Conservation (phyloP, 2,888 invertebrate genomes). For the Pseudoips prasinana region DNA sequence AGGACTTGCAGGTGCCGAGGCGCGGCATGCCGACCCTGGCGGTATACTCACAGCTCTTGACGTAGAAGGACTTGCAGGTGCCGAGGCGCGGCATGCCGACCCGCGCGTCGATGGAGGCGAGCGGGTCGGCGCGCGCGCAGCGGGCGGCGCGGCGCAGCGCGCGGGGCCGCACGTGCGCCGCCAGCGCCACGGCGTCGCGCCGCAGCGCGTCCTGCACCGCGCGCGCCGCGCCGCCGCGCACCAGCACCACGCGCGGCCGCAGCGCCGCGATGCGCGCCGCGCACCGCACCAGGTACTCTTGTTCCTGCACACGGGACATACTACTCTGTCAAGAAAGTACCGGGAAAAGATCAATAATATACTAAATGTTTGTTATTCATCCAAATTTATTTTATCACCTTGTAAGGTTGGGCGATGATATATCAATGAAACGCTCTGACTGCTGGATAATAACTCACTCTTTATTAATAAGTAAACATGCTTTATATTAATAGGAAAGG, state of each 20-base stretch:
- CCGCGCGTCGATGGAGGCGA: conserved; percentile 93
- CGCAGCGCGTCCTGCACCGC: conserved; percentile 94
- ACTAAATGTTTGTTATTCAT: too few species aligned
- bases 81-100: conserved; percentile 92
- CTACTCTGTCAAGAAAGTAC: background rate
- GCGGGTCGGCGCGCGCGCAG: conserved; percentile 92
- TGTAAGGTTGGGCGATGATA: too few species aligned
- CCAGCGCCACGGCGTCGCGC: conserved; percentile 85
- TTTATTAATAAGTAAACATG: too few species aligned
- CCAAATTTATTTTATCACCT: too few species aligned
- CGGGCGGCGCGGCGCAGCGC: conserved; percentile 84
- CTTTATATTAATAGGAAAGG: too few species aligned
- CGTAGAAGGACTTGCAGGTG: conserved; percentile 90
- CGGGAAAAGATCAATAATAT: too few species aligned
- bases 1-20: conserved; percentile 91
- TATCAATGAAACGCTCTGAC: too few species aligned
- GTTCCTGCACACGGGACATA: conserved; percentile 82
- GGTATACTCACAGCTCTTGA: conserved; percentile 75
- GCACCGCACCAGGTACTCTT: conserved; percentile 91
- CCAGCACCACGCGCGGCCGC: conserved; percentile 93
- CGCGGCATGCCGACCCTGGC: conserved; percentile 91
- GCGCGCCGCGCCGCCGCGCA: conserved; percentile 92
- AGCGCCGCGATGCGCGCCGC: conserved; percentile 92
- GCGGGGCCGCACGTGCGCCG: conserved; percentile 88
- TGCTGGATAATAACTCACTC: too few species aligned